Evolutionary conservation across 2,113 vertebrate genomes (phyloP).

Genomic region (Taxidea taxus): DNA sequence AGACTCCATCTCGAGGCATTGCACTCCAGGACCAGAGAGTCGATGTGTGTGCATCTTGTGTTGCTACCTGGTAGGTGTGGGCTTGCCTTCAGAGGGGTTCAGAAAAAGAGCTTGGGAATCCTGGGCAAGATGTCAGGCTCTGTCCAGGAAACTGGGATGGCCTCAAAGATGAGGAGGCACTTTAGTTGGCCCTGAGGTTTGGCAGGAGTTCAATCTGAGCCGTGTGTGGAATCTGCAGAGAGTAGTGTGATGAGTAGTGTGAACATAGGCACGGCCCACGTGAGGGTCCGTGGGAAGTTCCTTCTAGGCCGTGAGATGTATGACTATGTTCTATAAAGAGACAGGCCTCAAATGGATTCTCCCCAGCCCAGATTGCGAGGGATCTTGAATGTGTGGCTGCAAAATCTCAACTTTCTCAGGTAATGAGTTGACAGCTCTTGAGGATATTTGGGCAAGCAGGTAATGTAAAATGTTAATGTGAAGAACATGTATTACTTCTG

Average conservation of each 20-base stretch:
- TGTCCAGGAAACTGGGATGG: neutral
- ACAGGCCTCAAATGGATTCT: neutral
- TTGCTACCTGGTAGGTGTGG: neutral
- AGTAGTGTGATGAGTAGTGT: no score
- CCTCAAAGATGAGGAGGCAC: neutral
- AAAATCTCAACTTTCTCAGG: neutral
- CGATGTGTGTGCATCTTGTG: neutral
- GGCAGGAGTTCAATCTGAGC: neutral
- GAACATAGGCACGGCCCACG: rapidly evolving
- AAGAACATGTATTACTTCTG: neutral
- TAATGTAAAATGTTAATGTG: neutral
- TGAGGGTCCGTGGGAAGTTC: neutral
- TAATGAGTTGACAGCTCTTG: neutral
- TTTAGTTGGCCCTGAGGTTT: neutral
- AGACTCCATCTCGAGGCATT: neutral
- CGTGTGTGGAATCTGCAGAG: neutral
- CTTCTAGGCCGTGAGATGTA: neutral
- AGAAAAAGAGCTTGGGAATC: neutral
- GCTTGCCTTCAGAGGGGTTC: neutral
- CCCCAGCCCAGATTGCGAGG: neutral
- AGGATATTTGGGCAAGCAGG: neutral
- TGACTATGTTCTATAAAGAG: no score
- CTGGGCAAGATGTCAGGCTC: neutral
- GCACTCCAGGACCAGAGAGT: neutral
- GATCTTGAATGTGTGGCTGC: neutral